Conservation (phyloP, 2,113 vertebrate species). For the Arvicanthis niloticus region DNA sequence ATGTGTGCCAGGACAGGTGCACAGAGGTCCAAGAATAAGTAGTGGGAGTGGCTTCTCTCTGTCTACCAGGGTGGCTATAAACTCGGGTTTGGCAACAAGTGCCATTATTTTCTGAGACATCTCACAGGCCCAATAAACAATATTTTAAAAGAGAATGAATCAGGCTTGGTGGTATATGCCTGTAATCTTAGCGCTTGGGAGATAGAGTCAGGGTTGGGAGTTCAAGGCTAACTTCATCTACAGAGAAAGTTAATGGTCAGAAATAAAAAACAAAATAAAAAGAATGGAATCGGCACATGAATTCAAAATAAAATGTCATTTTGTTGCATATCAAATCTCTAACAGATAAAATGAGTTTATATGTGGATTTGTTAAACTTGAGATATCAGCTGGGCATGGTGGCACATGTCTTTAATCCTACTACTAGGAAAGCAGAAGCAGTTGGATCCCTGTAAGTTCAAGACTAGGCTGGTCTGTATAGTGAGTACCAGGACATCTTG, state of each 20-base stretch:
- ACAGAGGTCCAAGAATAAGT: not conserved
- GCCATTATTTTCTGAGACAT: not conserved
- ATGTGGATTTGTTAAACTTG: constrained; percentile 40
- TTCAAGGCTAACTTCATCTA: not conserved
- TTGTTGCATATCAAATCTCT: constrained; percentile 24
- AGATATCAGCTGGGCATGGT: not conserved
- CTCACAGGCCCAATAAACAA: not conserved
- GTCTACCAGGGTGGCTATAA: not conserved
- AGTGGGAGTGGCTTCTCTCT: not conserved
- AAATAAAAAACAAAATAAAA: not conserved
- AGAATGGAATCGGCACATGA: constrained; percentile 21
- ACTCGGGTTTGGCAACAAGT: not conserved
- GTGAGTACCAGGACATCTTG: not conserved
- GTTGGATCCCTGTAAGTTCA: not conserved
- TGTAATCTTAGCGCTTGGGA: not conserved
- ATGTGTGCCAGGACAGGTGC: not conserved
- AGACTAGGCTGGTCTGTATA: not conserved
- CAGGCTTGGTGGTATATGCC: too few relatives aligned
- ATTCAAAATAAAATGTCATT: not conserved
- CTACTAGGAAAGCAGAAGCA: not conserved
- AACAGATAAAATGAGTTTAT: constrained; percentile 53
- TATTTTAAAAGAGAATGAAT: not conserved
- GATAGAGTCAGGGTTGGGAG: not conserved
- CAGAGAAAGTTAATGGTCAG: not conserved
- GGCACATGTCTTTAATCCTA: not conserved